A percentile compares a stretch with the other conserved stretches of the same genome.
Conservation (phyloP, 2,797 vertebrate species). For the Orientallactaga sibirica region DNA sequence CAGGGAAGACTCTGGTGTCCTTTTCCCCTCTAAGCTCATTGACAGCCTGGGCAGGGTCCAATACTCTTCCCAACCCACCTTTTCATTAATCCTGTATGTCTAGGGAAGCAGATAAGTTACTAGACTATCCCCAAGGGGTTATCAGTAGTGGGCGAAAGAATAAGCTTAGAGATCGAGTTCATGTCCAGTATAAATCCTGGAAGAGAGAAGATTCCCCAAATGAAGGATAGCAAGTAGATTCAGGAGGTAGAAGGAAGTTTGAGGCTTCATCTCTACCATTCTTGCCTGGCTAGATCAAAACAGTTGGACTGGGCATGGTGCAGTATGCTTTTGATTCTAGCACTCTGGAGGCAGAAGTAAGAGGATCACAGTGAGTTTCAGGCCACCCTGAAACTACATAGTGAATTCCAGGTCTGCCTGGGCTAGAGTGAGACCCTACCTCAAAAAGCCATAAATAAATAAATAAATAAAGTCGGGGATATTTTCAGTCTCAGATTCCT, state of each 20-base stretch:
- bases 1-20: neutral
- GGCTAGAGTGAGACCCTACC: too few relatives aligned
- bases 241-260: neutral
- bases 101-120: neutral
- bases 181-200: neutral
- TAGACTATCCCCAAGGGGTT: neutral
- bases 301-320: neutral
- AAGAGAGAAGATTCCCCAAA: neutral
- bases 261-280: neutral
- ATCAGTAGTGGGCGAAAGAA: neutral
- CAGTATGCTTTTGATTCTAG: too few relatives aligned
- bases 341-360: too few relatives aligned
- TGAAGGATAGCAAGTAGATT: neutral
- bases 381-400: too few relatives aligned
- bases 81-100: neutral
- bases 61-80: neutral
- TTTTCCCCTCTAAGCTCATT: neutral
- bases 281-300: constrained; percentile 26
- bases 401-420: too few relatives aligned
- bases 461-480: too few relatives aligned
- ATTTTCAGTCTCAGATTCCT: neutral
- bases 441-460: too few relatives aligned
- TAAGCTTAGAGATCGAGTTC: constrained; percentile 5
- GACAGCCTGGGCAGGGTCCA: neutral
- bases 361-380: too few relatives aligned